Evolutionary conservation across 2,888 invertebrate genomes (phyloP), one percentile per base, ranked within the genome.

Genomic region (Leptogaster cylindrica): DNA sequence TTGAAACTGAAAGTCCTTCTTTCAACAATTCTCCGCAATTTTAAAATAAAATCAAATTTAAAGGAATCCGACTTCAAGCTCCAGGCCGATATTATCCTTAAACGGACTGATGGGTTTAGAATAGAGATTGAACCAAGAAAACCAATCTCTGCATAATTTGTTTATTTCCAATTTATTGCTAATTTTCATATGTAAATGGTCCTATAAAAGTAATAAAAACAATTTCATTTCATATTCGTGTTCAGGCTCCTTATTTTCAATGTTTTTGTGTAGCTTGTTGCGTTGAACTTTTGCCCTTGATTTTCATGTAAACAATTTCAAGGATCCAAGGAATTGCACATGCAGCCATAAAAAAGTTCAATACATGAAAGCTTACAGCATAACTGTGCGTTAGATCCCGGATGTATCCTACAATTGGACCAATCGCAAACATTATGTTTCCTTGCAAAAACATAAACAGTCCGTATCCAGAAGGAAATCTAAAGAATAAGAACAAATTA

Each of bases 401-500:
- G 36, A 87, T 78, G 61, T 83, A 78, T 84, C 91, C 90, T 73
- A 88, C 86, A 66, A 90, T 76, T 1, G 89, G 88, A 52, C 89
- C 89, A 65, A 88, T 85, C n/a, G 87, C 72, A 28, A 90, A 84
- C 77, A 87, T 87, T 3, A 88, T 82, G 23, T 86, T 81, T 1
- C 90, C 91, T 70, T 87, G 88, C 67, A 90, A 86, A 20, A 90
- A 84, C 76, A 90, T 89, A 73, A 87, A 90, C 39, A 91, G 78
- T 0, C 90, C 89, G 73, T 90, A 85, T 0, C 90, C 91, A 1
- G 88, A 88, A 5, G 90, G 86, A 74, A 90, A 90, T 73, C 88
- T 80, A 20, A 7, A 23, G 12, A 16, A 52, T 10, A 20, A 48
- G n/a, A 18, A 1, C 6, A 16, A n/a, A n/a, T n/a, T n/a, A n/a